A percentile compares a stretch with the other conserved stretches of the same genome.
Conservation (phyloP, 2,113 vertebrate species). For the Ceyx margarethae region DNA sequence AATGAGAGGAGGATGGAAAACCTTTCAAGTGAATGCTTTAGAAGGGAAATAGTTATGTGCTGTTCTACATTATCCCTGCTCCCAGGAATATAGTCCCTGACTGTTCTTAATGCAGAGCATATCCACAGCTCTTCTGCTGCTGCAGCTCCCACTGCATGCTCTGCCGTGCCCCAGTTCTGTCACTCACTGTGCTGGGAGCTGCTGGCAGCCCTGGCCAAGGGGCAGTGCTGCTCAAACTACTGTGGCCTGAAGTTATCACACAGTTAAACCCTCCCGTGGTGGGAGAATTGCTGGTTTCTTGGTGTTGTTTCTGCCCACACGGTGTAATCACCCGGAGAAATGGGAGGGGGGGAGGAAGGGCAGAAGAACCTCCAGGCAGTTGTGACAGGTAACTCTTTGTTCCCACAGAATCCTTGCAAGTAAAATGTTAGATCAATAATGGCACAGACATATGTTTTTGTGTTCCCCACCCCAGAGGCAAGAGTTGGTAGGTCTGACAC, state of each 20-base stretch:
- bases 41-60: background rate
- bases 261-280: slow-evolving; percentile 2
- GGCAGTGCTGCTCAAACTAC: background rate
- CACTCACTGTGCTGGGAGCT: slow-evolving; percentile 43
- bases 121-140: background rate
- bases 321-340: slow-evolving; percentile 34
- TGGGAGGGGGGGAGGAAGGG: background rate
- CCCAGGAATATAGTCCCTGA: background rate
- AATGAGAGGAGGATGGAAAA: background rate
- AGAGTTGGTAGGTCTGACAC: background rate
- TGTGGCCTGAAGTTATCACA: background rate
- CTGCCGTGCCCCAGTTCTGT: slow-evolving; percentile 58
- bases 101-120: background rate
- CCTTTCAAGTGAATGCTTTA: background rate
- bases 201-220: background rate
- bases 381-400: background rate
- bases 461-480: background rate
- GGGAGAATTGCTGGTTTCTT: slow-evolving; percentile 17
- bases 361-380: background rate
- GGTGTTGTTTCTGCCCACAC: background rate
- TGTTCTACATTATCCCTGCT: background rate
- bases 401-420: background rate
- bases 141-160: background rate
- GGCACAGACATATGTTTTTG: background rate
- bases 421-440: background rate